Evolutionary conservation across 1,140 invertebrate species (phyloP), one percentile per base, ranked within the genome.

Genomic region (Drosophila ohnishii): DNA sequence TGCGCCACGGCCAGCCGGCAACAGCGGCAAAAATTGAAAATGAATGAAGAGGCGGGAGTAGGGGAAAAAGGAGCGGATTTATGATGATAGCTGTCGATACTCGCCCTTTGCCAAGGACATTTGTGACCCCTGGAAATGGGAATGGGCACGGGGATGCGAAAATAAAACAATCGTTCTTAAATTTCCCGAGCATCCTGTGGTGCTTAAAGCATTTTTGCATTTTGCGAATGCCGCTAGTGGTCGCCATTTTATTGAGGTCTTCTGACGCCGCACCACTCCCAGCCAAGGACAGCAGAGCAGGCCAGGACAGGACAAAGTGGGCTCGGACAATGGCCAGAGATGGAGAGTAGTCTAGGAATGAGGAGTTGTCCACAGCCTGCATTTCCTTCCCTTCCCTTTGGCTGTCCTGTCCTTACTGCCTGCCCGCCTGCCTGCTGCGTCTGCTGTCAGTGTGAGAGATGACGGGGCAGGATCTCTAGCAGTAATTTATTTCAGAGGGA

Each of bases 191-290:
- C 61, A 45, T 25, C 22, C 45, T 9, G 45, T 16, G 19, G 37
- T 22, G 65, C 65, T 78, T 78, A 78, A 77, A 63, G 64, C 40
- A n/a, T 61, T 60, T 75, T 70, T 63, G 61, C 65, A 71, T 59
- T 71, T 16, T 40, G 35, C 44, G 51, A 71, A n/a, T 39, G 65
- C 45, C 39, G 64, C 55, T 58, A 53, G 73, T 67, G 51, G 40
- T 76, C 65, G 60, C 55, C 75, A 69, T 79, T 83, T 83, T 87
- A 75, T 87, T 81, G 78, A 86, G 86, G 78, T 81, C 73, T 78
- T 84, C 75, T 83, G 66, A 65, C 61, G 80, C 55, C 72, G 75
- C 48, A 16, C 48, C 75, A 61, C 74, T 78, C 57, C 77, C 73
- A 35, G 39, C 79, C 66, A 59, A 44, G 69, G 25, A 59, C 64